These are phyloP conservation scores for Mesocentrotus franciscanus DNA, from an alignment of 53 echinoderm and acorn worm species.

Conservation along the genomic window DNA sequence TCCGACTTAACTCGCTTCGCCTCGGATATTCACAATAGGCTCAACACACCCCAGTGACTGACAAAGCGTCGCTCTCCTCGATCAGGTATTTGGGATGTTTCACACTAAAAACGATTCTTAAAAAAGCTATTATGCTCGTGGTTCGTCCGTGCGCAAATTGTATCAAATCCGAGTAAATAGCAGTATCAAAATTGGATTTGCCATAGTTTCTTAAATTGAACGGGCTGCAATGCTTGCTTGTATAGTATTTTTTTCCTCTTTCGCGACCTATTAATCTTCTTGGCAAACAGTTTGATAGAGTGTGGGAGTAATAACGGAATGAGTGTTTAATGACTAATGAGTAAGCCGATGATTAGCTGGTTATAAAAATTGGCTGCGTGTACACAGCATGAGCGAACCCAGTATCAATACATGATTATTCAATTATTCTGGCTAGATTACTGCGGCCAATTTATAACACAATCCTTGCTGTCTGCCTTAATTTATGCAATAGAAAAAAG, in stretches of 20 bases:
- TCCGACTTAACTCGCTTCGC: neutral
- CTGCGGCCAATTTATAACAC: neutral
- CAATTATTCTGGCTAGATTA: neutral
- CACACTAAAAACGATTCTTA: neutral
- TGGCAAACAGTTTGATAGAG: neutral
- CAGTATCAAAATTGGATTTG: neutral
- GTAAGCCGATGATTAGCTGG: neutral
- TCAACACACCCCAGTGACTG: neutral
- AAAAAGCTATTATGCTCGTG: neutral
- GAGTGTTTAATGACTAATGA: neutral
- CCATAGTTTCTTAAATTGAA: neutral
- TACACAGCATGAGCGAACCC: neutral
- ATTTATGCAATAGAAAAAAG: neutral
- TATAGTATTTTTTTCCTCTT: neutral
- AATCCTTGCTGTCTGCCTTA: neutral
- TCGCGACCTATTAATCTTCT: neutral
- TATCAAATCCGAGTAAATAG: neutral
- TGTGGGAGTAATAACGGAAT: constrained; percentile 15
- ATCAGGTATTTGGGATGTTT: neutral
- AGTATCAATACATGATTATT: neutral
- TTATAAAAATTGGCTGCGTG: neutral
- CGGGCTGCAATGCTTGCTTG: neutral
- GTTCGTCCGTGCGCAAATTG: neutral
- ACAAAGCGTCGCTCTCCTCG: neutral
- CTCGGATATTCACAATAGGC: neutral